A percentile compares a stretch with the other conserved stretches of the same genome.
These are phyloP conservation scores for Synergus itoensis DNA, from an alignment of 2,888 invertebrate genomes.

Conservation along the genomic window DNA sequence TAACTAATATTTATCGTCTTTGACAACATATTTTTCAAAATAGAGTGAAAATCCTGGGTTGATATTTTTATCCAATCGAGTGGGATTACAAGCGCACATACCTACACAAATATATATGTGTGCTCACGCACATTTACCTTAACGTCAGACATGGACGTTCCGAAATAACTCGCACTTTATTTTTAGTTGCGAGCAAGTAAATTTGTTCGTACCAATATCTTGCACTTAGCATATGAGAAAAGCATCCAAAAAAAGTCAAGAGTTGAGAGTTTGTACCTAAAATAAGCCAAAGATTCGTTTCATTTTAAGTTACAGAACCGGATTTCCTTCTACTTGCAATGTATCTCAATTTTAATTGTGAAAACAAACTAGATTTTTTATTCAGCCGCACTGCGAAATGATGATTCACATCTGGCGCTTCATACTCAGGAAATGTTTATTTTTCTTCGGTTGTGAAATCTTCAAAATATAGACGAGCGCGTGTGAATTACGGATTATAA, in stretches of 20 bases:
- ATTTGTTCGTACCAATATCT: slow-evolving; percentile 51
- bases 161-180: slow-evolving; percentile 64
- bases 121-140: slow-evolving; percentile 42
- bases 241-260: not conserved
- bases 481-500: not conserved
- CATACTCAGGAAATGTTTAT: slow-evolving; percentile 20
- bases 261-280: not conserved
- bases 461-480: not conserved
- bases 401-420: slow-evolving; percentile 9
- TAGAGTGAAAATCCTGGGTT: not conserved
- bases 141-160: slow-evolving; percentile 57
- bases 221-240: slow-evolving; percentile 1
- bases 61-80: not conserved
- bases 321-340: slow-evolving; percentile 8
- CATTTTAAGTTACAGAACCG: not conserved
- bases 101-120: not conserved
- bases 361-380: slow-evolving; percentile 22
- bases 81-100: not conserved
- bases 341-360: not conserved
- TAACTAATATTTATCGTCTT: not conserved
- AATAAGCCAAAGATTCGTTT: not conserved
- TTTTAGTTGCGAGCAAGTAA: slow-evolving; percentile 61
- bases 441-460: not conserved
- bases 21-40: not conserved
- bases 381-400: not conserved